These are phyloP conservation scores for Monomorium pharaonis DNA, from an alignment of 1,140 invertebrate genomes.

Conservation along the genomic window DNA sequence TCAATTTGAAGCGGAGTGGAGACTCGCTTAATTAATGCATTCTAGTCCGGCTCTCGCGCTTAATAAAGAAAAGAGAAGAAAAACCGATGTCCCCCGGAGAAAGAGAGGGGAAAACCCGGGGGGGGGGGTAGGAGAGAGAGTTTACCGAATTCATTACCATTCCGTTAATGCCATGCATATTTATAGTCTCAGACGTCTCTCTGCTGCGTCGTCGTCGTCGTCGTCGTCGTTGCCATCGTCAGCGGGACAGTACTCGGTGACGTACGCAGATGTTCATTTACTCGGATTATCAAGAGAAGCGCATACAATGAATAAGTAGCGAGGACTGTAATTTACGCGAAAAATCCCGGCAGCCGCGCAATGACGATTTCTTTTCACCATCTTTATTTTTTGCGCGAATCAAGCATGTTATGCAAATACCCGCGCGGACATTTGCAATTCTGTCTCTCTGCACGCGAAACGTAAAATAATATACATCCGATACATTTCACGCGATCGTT, in stretches of 20 bases:
- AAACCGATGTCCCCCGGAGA: slow-evolving; percentile 35
- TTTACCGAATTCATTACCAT: slow-evolving; percentile 75
- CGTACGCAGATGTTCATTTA: slow-evolving; percentile 55
- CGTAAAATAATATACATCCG: not conserved
- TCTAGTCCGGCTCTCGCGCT: slow-evolving; percentile 39
- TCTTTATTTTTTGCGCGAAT: not conserved
- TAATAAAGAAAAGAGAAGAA: slow-evolving; percentile 56
- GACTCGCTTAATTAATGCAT: slow-evolving; percentile 59
- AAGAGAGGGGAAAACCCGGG: slow-evolving; percentile 41
- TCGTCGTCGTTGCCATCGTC: slow-evolving; percentile 19
- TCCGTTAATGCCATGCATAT: slow-evolving; percentile 78
- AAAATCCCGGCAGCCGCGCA: slow-evolving; percentile 42
- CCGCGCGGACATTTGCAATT: not conserved
- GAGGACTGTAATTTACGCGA: slow-evolving; percentile 71
- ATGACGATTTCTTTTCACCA: not conserved
- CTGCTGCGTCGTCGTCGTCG: not conserved
- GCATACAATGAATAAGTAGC: slow-evolving; percentile 58
- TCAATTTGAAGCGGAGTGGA: slow-evolving; percentile 52
- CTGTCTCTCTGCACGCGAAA: not conserved
- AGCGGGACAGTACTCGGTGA: slow-evolving; percentile 29
- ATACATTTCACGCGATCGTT: not conserved
- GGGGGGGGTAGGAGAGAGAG: slow-evolving; percentile 60
- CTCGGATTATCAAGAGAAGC: slow-evolving; percentile 43
- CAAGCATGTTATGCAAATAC: not conserved
- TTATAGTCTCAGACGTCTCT: slow-evolving; percentile 75